Base-by-base conservation (phyloP, 2,797 vertebrate genomes). In the Acipenser transmontanus region DNA sequence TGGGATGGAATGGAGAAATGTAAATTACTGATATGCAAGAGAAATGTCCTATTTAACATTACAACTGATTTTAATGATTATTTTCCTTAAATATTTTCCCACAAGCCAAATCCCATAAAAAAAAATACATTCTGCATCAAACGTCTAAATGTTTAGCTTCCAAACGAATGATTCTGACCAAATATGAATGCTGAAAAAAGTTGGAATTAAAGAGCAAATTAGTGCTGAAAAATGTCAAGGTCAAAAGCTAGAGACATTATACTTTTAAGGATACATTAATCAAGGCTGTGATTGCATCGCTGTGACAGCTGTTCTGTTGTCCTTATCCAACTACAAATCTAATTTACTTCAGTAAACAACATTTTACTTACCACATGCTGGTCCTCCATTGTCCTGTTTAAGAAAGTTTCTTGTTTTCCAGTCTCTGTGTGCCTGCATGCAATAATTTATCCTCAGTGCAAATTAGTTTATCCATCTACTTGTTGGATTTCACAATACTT, bases 341-440 rank as follows among this genome's bases (percentile, higher is more conserved):
- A 59, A 68, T 66, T 61, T 63, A 10, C 70, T 47, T 64, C 72
- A 66, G 62, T 64, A 67, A 34, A 34, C 54, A 6, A 69, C 64
- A 17, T 2, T 50, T 4, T 81, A 34, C 94, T 93, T 94, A 98
- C 95, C 95, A 67, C 89, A 72, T 76, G 69, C 13, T 76, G 80
- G 74, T 81, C 78, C 59, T 83, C 77, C 72, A 82, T 83, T 70
- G 77, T 72, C 71, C 75, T 68, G 64, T 83, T 83, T 86, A 86
- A 79, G 63, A 77, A 61, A 68, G 71, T 70, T 74, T 73, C 74
- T 34, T 34, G 34, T 34, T 34, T 34, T 34, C 4, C 34, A 34
- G 34, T 34, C 34, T 34, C 34, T 4, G 2, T 34, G 4, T 34
- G 34, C 34, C 34, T 34, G 34, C 34, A 34, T 34, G 34, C 4